Evolutionary conservation across 2,113 vertebrate genomes (phyloP).

Genomic region (Leucopsar rothschildi): DNA sequence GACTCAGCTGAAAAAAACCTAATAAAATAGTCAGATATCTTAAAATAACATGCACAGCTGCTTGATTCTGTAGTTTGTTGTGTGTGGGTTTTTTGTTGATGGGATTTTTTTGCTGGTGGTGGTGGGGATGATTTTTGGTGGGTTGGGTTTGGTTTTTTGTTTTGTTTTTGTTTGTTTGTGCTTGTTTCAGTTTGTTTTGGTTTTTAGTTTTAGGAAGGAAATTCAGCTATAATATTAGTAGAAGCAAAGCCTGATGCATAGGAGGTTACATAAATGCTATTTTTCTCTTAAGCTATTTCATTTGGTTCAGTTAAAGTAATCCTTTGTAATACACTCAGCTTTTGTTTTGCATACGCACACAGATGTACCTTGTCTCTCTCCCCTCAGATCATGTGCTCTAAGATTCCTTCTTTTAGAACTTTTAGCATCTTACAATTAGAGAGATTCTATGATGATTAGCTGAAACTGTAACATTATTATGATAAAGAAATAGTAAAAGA

Average conservation of each 20-base stretch:
- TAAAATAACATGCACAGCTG: background rate
- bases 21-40: background rate
- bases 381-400: background rate
- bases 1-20: background rate
- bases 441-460: background rate
- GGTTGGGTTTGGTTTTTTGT: rapidly evolving
- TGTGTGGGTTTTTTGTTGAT: rapidly evolving
- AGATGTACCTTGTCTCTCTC: background rate
- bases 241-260: background rate
- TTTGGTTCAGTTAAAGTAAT: background rate
- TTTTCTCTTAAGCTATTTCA: background rate
- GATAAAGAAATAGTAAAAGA: background rate
- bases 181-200: background rate
- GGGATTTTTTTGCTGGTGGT: background rate
- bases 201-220: background rate
- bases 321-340: background rate
- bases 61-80: background rate
- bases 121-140: background rate
- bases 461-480: background rate
- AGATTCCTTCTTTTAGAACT: background rate
- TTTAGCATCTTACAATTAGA: background rate
- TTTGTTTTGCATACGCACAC: background rate
- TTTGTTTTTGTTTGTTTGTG: background rate
- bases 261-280: background rate
- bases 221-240: background rate